Percentiles rank a stretch among this genome's conserved stretches.
Conservation (phyloP, 2,797 vertebrate genomes). For the Malacoraja senta region DNA sequence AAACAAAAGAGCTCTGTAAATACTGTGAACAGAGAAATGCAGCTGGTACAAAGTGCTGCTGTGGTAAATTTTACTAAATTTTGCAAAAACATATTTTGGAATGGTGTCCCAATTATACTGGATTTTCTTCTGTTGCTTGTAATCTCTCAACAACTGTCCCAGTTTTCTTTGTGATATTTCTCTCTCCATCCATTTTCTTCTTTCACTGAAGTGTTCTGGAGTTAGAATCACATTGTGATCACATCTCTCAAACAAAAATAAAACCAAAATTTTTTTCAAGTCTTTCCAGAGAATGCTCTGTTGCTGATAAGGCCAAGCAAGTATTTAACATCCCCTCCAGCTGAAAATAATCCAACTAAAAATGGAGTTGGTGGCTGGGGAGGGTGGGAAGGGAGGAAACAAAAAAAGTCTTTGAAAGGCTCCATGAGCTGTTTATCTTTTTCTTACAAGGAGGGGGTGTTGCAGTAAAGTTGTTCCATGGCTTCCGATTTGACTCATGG, state of each 20-base stretch:
- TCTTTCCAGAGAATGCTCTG: slow-evolving; percentile 25
- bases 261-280: slow-evolving; percentile 40
- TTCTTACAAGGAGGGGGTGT: not conserved
- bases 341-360: slow-evolving; percentile 19
- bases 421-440: not conserved
- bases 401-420: slow-evolving; percentile 15
- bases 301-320: slow-evolving; percentile 29
- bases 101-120: slow-evolving; percentile 16
- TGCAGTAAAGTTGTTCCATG: slow-evolving; percentile 26
- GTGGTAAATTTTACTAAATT: not conserved
- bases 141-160: slow-evolving; percentile 44
- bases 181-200: slow-evolving; percentile 44
- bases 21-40: slow-evolving; percentile 1
- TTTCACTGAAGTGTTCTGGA: slow-evolving; percentile 56
- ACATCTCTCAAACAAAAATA: slow-evolving; percentile 34
- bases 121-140: slow-evolving; percentile 41
- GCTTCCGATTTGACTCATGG: slow-evolving; percentile 20
- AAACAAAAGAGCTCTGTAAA: slow-evolving; percentile 14
- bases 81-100: slow-evolving; percentile 25
- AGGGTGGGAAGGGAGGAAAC: not conserved
- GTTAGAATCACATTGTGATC: slow-evolving; percentile 47
- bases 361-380: not conserved
- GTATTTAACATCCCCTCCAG: slow-evolving; percentile 21
- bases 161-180: slow-evolving; percentile 39
- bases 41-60: not conserved